Percentiles rank a stretch among this genome's conserved stretches.
These are phyloP conservation scores for Pipa parva DNA, from an alignment of 2,113 vertebrate genomes.

Conservation along the genomic window DNA sequence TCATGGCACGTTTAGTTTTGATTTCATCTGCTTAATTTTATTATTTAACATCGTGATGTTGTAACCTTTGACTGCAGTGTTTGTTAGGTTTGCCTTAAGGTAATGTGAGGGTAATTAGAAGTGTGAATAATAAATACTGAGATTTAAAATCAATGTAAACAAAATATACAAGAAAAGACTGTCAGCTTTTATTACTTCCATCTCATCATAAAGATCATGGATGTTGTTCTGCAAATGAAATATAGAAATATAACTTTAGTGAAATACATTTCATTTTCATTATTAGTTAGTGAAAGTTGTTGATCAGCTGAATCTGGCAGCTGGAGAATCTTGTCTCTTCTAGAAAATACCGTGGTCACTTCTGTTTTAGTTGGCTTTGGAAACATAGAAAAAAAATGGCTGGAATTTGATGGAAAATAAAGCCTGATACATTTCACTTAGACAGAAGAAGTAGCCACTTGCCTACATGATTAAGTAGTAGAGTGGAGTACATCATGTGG, in stretches of 20 bases:
- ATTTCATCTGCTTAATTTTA: too few species aligned
- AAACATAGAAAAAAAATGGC: conserved; percentile 8
- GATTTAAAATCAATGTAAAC: too few species aligned
- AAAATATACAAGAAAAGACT: too few species aligned
- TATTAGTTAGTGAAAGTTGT: neutral
- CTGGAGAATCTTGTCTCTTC: neutral
- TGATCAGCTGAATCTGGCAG: neutral
- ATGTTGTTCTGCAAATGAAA: neutral
- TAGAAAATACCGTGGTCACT: conserved; percentile 7
- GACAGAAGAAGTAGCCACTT: conserved; percentile 21
- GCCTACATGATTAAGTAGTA: conserved; percentile 19
- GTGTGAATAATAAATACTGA: neutral
- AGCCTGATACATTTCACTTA: conserved; percentile 30
- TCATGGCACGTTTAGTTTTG: too few species aligned
- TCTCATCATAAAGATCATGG: neutral
- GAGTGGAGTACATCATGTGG: conserved; percentile 27
- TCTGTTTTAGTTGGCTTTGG: conserved; percentile 5
- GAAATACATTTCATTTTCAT: neutral
- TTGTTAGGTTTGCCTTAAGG: too few species aligned
- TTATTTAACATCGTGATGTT: too few species aligned
- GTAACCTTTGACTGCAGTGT: too few species aligned
- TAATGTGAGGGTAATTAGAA: too few species aligned
- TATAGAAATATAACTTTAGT: neutral
- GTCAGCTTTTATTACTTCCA: neutral
- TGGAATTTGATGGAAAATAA: conserved; percentile 4